Conservation (phyloP, 2,113 vertebrate genomes). For the Psophia crepitans region DNA sequence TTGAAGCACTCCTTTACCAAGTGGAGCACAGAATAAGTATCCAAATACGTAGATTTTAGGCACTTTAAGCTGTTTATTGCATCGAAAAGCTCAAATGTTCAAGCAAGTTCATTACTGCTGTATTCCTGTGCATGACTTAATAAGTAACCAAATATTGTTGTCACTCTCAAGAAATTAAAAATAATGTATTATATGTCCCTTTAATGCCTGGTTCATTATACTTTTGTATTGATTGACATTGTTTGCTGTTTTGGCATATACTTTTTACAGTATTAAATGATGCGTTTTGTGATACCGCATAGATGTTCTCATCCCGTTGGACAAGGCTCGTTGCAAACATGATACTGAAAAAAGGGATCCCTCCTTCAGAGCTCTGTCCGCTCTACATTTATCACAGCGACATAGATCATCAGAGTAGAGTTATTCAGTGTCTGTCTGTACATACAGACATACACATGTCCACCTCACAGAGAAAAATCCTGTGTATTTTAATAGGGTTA, state of each 20-base stretch:
- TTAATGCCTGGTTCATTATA: neutral
- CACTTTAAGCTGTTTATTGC: neutral
- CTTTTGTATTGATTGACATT: neutral
- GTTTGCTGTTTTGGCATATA: neutral
- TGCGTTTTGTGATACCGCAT: neutral
- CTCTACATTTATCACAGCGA: neutral
- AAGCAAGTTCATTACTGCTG: neutral
- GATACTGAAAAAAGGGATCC: neutral
- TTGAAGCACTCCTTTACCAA: neutral
- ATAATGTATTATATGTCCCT: neutral
- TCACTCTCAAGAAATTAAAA: neutral
- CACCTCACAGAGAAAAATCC: neutral
- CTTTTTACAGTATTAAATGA: neutral
- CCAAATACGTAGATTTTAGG: neutral
- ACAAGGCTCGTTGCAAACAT: neutral
- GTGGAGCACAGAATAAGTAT: neutral
- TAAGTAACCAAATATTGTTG: neutral
- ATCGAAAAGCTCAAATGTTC: neutral
- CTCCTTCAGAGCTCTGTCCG: neutral
- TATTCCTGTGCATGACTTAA: neutral
- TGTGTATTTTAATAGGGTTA: neutral
- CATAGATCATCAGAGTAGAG: neutral
- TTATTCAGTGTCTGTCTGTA: neutral
- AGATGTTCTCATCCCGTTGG: neutral
- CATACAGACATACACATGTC: neutral